Conservation (phyloP, 2,888 invertebrate species). For the Drosophila pullipes region DNA sequence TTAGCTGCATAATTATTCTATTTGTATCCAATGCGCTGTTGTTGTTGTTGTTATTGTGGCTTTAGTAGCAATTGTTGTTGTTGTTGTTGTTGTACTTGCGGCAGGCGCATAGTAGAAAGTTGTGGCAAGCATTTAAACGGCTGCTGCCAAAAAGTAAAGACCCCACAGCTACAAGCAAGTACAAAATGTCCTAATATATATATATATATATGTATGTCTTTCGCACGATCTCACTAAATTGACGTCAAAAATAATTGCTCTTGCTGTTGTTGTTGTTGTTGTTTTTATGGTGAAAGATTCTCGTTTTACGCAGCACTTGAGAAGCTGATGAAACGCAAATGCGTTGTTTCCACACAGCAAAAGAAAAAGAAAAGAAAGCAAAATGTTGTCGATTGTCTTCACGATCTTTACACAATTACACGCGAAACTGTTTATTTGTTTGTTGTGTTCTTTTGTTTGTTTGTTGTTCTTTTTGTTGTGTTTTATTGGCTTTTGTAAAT, state of each 20-base stretch:
- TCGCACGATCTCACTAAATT: conserved; percentile 16
- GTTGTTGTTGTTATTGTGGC: neutral
- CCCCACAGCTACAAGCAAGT: neutral
- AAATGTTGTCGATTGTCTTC: neutral
- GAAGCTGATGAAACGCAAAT: conserved; percentile 32
- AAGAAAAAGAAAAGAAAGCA: neutral
- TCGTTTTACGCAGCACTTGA: conserved; percentile 58
- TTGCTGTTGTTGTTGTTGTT: neutral
- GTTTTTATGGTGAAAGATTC: conserved; percentile 6
- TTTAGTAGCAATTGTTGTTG: conserved; percentile 9
- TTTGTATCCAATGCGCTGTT: neutral
- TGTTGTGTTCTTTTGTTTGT: neutral
- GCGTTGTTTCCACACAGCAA: conserved; percentile 20
- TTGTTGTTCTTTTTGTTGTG: neutral
- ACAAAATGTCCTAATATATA: neutral
- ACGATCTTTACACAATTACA: conserved; percentile 1
- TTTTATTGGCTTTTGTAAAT: neutral
- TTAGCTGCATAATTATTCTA: conserved; percentile 34
- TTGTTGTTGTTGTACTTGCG: conserved; percentile 19
- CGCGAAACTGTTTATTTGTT: neutral
- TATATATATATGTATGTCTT: conserved; percentile 3
- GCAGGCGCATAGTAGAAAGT: conserved; percentile 46
- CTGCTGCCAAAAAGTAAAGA: conserved; percentile 17
- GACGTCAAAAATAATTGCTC: conserved; percentile 52
- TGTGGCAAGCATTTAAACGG: conserved; percentile 12